phyloP scores from a whole-genome alignment of 2,113 vertebrate species.

The Cromileptes altivelis region DNA sequence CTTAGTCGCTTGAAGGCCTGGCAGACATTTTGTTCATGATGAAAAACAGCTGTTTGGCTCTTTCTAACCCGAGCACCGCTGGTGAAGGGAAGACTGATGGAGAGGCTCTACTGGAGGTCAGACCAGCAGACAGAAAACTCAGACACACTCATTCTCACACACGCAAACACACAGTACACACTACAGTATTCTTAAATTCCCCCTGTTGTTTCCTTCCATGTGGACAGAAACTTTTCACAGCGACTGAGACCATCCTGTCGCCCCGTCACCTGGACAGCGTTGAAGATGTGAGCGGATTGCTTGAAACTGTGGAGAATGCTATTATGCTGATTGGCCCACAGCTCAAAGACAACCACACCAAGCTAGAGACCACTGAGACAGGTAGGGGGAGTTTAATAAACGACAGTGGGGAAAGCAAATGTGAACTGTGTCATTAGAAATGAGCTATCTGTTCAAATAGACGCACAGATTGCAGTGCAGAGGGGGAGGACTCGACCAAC shows the following conservation, averaged over 20 bases:
- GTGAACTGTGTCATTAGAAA: not conserved
- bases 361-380: conserved; percentile 65
- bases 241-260: conserved; percentile 53
- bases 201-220: not conserved
- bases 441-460: conserved; percentile 65
- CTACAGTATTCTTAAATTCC: not conserved
- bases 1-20: conserved; percentile 60
- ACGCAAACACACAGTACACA: conserved; percentile 7
- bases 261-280: conserved; percentile 11
- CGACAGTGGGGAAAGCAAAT: not conserved
- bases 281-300: conserved; percentile 60
- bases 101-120: conserved; percentile 80
- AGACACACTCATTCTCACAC: conserved; percentile 8
- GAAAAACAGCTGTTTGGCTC: conserved; percentile 76
- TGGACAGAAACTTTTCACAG: conserved; percentile 75
- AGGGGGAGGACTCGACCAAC: conserved; percentile 52
- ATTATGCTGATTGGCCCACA: conserved; percentile 82
- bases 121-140: conserved; percentile 33
- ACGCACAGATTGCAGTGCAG: conserved; percentile 76
- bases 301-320: conserved; percentile 75
- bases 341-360: conserved; percentile 68
- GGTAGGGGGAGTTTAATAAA: conserved; percentile 55
- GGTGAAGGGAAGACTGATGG: conserved; percentile 50
- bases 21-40: conserved; percentile 70
- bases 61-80: conserved; percentile 43